Percentiles rank a stretch among this genome's conserved stretches.
Evolutionary conservation across 92 coral and sea anemone species (phyloP).

Genomic region (Zoanthus sociatus): DNA sequence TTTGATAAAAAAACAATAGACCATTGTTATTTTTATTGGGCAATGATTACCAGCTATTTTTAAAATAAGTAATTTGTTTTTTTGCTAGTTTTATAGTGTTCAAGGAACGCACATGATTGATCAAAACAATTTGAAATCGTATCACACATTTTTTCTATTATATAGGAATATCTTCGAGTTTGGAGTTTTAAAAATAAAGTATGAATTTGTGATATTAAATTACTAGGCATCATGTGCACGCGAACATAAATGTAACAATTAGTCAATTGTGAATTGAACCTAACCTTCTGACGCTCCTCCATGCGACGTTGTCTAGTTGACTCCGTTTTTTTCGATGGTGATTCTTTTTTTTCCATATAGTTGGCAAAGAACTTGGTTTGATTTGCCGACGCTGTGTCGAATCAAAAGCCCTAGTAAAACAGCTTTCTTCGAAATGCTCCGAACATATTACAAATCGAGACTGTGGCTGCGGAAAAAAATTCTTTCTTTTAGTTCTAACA

Average conservation of each 20-base stretch:
- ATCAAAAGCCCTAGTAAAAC: conserved; percentile 45
- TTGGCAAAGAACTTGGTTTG: conserved; percentile 50
- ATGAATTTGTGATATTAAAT: not conserved
- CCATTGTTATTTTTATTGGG: not conserved
- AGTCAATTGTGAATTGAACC: conserved; percentile 12
- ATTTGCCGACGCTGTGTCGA: conserved; percentile 51
- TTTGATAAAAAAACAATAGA: not conserved
- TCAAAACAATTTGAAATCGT: not conserved
- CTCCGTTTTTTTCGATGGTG: not conserved
- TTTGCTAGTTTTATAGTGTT: conserved; percentile 14
- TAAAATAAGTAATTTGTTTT: not conserved
- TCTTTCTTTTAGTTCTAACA: conserved; percentile 43
- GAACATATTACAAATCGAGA: conserved; percentile 42
- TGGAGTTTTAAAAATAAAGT: conserved; percentile 1
- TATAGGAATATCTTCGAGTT: not conserved
- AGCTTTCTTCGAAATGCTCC: conserved; percentile 45
- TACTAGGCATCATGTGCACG: conserved; percentile 4
- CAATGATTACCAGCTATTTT: conserved; percentile 19
- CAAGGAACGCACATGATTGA: not conserved
- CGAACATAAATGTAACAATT: not conserved
- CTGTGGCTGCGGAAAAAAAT: conserved; percentile 29
- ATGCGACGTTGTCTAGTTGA: conserved; percentile 40
- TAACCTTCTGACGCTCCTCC: conserved; percentile 55
- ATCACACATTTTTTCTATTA: not conserved
- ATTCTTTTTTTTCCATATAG: conserved; percentile 24